Percentiles rank a stretch among this genome's conserved stretches.
phyloP scores from a whole-genome alignment of 2,113 vertebrate species.

The Genyomyrus donnyi region DNA sequence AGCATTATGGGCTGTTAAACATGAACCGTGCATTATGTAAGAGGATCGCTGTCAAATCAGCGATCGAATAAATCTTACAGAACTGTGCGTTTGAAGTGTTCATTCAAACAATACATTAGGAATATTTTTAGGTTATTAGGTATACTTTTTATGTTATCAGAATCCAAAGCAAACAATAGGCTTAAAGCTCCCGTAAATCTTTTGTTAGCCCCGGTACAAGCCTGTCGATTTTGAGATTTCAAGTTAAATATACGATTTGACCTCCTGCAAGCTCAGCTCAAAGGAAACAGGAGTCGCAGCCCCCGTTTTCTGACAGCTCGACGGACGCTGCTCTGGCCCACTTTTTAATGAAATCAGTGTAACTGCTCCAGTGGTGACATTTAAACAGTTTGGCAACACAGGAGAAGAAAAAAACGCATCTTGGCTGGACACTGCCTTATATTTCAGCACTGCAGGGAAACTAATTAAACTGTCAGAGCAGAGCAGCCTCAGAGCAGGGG shows the following conservation, averaged over 20 bases:
- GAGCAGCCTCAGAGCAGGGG: background rate
- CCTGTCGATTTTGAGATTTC: background rate
- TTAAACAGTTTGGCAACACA: slow-evolving; percentile 19
- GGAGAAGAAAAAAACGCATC: slow-evolving; percentile 4
- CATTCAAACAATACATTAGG: background rate
- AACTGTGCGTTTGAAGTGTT: background rate
- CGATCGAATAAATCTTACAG: background rate
- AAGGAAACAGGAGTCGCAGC: background rate
- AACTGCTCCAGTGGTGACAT: slow-evolving; percentile 16
- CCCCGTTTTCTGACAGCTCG: background rate
- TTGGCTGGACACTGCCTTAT: background rate
- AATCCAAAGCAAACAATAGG: background rate
- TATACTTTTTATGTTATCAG: background rate
- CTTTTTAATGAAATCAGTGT: slow-evolving; percentile 17
- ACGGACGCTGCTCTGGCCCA: background rate
- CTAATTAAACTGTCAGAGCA: slow-evolving; percentile 21
- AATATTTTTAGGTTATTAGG: background rate
- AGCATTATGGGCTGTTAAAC: background rate
- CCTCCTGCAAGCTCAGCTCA: background rate
- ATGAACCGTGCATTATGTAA: background rate
- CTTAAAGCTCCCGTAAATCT: background rate
- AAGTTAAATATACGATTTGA: background rate
- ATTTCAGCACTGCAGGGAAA: background rate
- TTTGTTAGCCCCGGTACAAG: background rate
- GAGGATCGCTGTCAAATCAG: background rate